Evolutionary conservation across 2,888 invertebrate species (phyloP).

Genomic region (Spilosoma lubricipeda): DNA sequence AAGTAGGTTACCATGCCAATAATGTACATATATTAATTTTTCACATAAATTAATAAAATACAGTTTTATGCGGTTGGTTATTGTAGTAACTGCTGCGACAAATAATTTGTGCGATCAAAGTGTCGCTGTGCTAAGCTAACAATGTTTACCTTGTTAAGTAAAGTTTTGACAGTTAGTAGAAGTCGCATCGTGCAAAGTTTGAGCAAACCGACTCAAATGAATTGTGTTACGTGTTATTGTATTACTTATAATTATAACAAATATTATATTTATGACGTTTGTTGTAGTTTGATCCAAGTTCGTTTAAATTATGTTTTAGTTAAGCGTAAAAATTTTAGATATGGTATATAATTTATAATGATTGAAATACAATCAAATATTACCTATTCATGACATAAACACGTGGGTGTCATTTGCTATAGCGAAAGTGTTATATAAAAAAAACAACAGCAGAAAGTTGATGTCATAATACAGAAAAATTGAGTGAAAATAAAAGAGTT

Average conservation of each 20-base stretch:
- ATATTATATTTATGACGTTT: constrained; percentile 28
- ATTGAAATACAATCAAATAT: no score
- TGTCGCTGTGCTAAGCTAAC: constrained; percentile 60
- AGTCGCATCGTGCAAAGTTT: constrained; percentile 59
- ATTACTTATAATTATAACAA: constrained; percentile 37
- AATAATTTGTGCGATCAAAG: constrained; percentile 36
- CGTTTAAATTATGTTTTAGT: no score
- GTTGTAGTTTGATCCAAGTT: not conserved
- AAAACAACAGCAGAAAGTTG: not conserved
- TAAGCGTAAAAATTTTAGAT: no score
- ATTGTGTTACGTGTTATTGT: constrained; percentile 55
- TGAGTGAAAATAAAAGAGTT: not conserved
- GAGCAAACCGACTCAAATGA: constrained; percentile 57
- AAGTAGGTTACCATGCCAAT: not conserved
- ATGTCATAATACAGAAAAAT: not conserved
- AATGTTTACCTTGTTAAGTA: constrained; percentile 71
- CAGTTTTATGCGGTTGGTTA: not conserved
- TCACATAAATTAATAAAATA: not conserved
- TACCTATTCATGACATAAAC: no score
- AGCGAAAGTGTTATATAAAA: not conserved
- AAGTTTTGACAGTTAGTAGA: constrained; percentile 64
- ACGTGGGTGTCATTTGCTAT: no score
- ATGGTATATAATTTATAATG: no score
- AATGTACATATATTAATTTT: not conserved
- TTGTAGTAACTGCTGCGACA: constrained; percentile 15